Evolutionary conservation across 2,797 vertebrate species (phyloP), one percentile per base, ranked within the genome.

Genomic region (Helicolenus hilgendorfi): DNA sequence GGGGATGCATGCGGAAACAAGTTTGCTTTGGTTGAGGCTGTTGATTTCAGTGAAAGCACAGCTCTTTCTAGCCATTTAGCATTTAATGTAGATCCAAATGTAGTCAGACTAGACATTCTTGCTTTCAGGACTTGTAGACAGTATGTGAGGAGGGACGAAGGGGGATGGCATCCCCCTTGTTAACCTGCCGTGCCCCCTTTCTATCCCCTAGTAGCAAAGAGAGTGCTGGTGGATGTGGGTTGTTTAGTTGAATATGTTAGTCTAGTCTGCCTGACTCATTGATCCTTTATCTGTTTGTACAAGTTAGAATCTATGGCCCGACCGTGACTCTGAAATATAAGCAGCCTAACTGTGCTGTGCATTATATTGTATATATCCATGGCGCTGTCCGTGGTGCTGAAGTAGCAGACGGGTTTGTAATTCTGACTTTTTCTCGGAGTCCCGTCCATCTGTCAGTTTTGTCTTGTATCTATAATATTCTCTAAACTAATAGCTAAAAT

Each of bases 41-140:
- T 67, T 75, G 1, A 55, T 69, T 83, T 84, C 3, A 53, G 26
- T 59, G 15, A 41, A 22, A 18, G 3, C 45, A n/a, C 15, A 64
- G n/a, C 22, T 63, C 13, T 18, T 36, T 71, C 18, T n/a, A n/a
- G 22, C 18, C 7, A 3, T 72, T 80, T 11, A 76, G 41, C n/a
- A 27, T 72, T 31, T 82, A 71, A 41, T 68, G 22, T 24, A 20
- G 41, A 72, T 69, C 11, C 14, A 71, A 53, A 80, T 75, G n/a
- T 24, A 14, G 63, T 74, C 72, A 59, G 41, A 84, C 62, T 55
- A 5, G 15, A 68, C 74, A 29, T 35, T 74, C 20, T 35, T 35
- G 14, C 10, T 45, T 68, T 53, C 9, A 41, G 15, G 53, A 45
- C 18, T 33, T 26, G 11, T 29, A 45, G 64, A 22, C n/a, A 62